phyloP scores from a whole-genome alignment of 2,113 vertebrate species.

The Caloenas nicobarica region DNA sequence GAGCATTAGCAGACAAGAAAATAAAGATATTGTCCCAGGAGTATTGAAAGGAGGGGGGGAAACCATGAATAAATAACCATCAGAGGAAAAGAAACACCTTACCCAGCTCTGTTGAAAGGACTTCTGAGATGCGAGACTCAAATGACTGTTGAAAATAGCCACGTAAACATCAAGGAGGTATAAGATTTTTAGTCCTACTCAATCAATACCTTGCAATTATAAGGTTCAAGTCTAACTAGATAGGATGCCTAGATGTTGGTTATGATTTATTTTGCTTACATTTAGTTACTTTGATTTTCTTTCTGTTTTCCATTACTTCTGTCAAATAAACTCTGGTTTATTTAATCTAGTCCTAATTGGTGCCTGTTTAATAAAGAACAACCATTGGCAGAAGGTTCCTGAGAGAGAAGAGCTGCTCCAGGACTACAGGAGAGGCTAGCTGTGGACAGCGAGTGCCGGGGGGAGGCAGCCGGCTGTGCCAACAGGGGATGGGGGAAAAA shows the following conservation, averaged over 20 bases:
- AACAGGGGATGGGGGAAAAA: background rate
- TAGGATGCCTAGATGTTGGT: background rate
- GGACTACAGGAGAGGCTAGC: fast-evolving
- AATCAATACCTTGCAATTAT: conserved; percentile 52
- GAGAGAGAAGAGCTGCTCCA: background rate
- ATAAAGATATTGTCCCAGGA: background rate
- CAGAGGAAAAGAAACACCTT: background rate
- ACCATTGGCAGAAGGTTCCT: background rate
- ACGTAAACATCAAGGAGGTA: background rate
- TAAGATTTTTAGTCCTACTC: background rate
- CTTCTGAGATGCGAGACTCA: background rate
- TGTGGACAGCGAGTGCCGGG: fast-evolving
- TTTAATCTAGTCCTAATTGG: background rate
- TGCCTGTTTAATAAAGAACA: background rate
- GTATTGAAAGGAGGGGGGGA: background rate
- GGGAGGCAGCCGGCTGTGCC: background rate
- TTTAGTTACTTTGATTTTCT: conserved; percentile 44
- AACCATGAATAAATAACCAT: background rate
- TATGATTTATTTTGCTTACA: conserved; percentile 54
- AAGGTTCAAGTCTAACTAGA: conserved; percentile 9
- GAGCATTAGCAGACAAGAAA: background rate
- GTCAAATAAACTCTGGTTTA: conserved; percentile 25
- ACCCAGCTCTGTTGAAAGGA: background rate
- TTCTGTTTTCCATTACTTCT: background rate
- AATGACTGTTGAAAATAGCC: background rate